Percentiles rank a stretch among this genome's conserved stretches.
These are phyloP conservation scores for Coranthus polyacanthus DNA, from an alignment of 2,797 vertebrate species.

Conservation along the genomic window DNA sequence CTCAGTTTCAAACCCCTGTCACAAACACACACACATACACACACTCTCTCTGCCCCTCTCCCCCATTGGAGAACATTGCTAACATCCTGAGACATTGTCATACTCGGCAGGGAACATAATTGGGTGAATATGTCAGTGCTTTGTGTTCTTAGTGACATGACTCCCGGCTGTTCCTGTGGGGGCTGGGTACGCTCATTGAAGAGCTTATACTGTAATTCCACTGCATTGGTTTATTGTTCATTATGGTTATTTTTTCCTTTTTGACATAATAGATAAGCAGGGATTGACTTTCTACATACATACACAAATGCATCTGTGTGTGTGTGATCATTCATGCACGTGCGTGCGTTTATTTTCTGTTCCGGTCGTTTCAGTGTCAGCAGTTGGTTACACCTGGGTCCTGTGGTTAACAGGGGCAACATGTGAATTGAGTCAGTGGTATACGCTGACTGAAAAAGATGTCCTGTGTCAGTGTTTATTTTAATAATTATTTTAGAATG, in stretches of 20 bases:
- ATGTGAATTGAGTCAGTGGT: constrained; percentile 69
- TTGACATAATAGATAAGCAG: constrained; percentile 34
- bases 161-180: constrained; percentile 75
- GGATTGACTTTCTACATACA: constrained; percentile 17
- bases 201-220: constrained; percentile 47
- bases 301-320: neutral
- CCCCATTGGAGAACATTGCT: constrained; percentile 74
- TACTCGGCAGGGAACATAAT: constrained; percentile 81
- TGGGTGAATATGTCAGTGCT: constrained; percentile 83
- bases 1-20: constrained; percentile 56
- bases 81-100: constrained; percentile 82
- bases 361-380: constrained; percentile 51
- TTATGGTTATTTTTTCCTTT: constrained; percentile 25
- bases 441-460: constrained; percentile 65
- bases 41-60: constrained; percentile 39
- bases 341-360: constrained; percentile 39
- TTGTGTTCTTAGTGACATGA: constrained; percentile 83
- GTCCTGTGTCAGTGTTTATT: constrained; percentile 50
- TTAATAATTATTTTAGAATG: constrained; percentile 32
- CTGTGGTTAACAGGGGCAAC: constrained; percentile 27
- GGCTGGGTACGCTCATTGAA: constrained; percentile 69
- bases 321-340: neutral
- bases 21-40: constrained; percentile 44
- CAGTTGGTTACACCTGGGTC: constrained; percentile 77
- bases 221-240: constrained; percentile 43